Conservation (phyloP, 2,888 invertebrate genomes). For the Trisateles emortualis region DNA sequence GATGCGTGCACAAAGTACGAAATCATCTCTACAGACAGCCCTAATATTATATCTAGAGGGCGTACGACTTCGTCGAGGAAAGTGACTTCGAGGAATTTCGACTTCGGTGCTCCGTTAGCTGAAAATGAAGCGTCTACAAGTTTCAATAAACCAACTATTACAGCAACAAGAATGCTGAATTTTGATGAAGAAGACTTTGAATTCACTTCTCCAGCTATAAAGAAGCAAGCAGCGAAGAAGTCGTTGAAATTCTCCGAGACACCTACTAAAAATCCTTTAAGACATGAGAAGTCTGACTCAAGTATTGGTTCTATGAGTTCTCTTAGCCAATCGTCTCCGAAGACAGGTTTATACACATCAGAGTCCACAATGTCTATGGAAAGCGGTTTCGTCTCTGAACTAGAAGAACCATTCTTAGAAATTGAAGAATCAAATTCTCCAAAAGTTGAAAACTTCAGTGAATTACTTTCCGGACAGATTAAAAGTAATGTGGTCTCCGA, state of each 20-base stretch:
- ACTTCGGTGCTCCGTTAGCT: conserved; percentile 78
- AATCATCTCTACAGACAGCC: conserved; percentile 83
- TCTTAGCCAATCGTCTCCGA: conserved; percentile 55
- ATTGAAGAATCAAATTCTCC: conserved; percentile 78
- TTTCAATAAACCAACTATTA: conserved; percentile 66
- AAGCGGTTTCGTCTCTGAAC: conserved; percentile 79
- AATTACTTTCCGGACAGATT: conserved; percentile 72
- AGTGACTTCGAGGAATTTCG: conserved; percentile 69
- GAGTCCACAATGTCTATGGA: conserved; percentile 79
- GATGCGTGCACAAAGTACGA: conserved; percentile 81
- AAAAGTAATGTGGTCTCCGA: conserved; percentile 62
- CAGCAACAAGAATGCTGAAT: conserved; percentile 72
- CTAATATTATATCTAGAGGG: conserved; percentile 78
- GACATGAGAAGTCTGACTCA: conserved; percentile 69
- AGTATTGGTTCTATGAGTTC: conserved; percentile 71
- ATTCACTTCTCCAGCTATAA: conserved; percentile 74
- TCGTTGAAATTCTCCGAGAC: conserved; percentile 75
- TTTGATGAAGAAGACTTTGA: conserved; percentile 79
- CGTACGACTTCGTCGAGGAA: conserved; percentile 64
- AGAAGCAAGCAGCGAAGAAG: conserved; percentile 72
- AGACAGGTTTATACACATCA: conserved; percentile 63
- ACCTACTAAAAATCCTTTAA: conserved; percentile 57
- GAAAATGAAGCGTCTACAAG: conserved; percentile 77
- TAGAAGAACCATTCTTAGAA: conserved; percentile 78
- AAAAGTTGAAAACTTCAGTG: conserved; percentile 73